Evolutionary conservation across 35 echinoderm and acorn worm genomes (phyloP).

Genomic region (Ophiothrix spiculata): DNA sequence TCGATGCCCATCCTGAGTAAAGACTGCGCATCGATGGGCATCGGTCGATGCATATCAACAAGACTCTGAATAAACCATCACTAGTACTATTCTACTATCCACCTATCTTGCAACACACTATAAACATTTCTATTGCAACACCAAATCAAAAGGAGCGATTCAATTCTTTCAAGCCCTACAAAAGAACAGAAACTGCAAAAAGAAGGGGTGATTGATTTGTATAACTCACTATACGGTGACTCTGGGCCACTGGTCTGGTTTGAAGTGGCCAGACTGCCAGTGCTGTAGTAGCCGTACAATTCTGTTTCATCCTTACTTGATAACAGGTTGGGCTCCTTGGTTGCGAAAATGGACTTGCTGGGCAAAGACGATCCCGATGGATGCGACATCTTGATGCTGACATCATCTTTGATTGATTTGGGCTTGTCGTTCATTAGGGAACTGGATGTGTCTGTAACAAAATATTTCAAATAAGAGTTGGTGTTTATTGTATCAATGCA

Average conservation of each 20-base stretch:
- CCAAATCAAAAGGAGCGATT: too few relatives aligned
- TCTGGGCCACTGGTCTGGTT: neutral
- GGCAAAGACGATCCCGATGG: neutral
- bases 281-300: neutral
- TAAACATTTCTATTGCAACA: too few relatives aligned
- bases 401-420: too few relatives aligned
- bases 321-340: neutral
- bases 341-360: neutral
- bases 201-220: neutral
- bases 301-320: constrained; percentile 10
- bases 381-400: neutral
- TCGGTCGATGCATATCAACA: too few relatives aligned
- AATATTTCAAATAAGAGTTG: too few relatives aligned
- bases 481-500: too few relatives aligned
- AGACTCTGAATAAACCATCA: too few relatives aligned
- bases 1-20: too few relatives aligned
- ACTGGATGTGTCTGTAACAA: neutral
- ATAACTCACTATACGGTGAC: neutral
- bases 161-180: too few relatives aligned
- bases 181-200: neutral
- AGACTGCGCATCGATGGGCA: too few relatives aligned
- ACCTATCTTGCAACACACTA: too few relatives aligned
- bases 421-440: neutral
- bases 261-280: neutral
- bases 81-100: too few relatives aligned